Percentiles rank a stretch among this genome's conserved stretches.
Evolutionary conservation across 2,888 invertebrate species (phyloP).

Genomic region (Atrina japonica): DNA sequence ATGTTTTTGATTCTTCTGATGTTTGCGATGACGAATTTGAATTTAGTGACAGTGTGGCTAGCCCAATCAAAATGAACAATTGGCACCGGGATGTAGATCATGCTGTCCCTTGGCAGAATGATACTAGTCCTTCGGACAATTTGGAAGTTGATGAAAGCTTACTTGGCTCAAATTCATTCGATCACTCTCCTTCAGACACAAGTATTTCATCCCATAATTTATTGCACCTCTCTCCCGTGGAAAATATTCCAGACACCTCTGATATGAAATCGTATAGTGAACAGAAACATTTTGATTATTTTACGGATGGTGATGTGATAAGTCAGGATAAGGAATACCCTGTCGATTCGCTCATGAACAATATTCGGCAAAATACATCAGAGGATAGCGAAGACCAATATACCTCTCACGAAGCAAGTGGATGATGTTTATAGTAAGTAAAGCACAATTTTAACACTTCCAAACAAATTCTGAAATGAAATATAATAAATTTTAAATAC

Average conservation of each 20-base stretch:
- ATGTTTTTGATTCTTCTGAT: slow-evolving; percentile 61
- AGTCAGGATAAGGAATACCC: slow-evolving; percentile 33
- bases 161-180: slow-evolving; percentile 62
- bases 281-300: slow-evolving; percentile 20
- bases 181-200: slow-evolving; percentile 64
- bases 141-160: slow-evolving; percentile 65
- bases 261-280: slow-evolving; percentile 29
- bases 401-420: slow-evolving; percentile 45
- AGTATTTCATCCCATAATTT: slow-evolving; percentile 54
- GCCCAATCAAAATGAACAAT: slow-evolving; percentile 59
- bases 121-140: slow-evolving; percentile 73
- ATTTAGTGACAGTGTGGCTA: slow-evolving; percentile 68
- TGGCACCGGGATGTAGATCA: slow-evolving; percentile 60
- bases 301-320: slow-evolving; percentile 20
- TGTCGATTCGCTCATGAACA: slow-evolving; percentile 45
- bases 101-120: slow-evolving; percentile 64
- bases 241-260: slow-evolving; percentile 26
- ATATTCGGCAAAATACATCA: slow-evolving; percentile 36
- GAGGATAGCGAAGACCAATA: slow-evolving; percentile 34
- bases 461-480: too few relatives aligned
- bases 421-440: slow-evolving; percentile 18
- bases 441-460: too few relatives aligned
- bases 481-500: too few relatives aligned
- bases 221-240: slow-evolving; percentile 50
- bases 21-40: slow-evolving; percentile 58